Evolutionary conservation across 2,797 vertebrate species (phyloP).

Genomic region (Leptodactylus fallax): DNA sequence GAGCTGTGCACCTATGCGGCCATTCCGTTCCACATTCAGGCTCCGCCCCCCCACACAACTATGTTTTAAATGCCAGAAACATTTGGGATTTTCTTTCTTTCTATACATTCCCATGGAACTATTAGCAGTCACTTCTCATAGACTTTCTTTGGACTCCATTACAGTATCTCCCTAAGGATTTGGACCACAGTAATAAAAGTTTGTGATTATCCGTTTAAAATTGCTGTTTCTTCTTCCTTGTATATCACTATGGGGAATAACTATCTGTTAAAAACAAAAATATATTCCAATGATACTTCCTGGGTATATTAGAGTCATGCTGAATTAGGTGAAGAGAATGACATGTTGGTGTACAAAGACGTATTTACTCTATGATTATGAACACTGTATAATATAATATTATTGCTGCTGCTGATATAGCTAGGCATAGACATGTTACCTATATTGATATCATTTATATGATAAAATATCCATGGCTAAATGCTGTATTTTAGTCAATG

Average conservation of each 20-base stretch:
- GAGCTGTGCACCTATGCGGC: no score
- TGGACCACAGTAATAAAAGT: constrained; percentile 55
- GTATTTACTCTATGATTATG: not conserved
- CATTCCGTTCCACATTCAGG: no score
- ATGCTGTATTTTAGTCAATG: not conserved
- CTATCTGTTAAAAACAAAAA: constrained; percentile 27
- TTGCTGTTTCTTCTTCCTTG: constrained; percentile 38
- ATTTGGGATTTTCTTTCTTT: constrained; percentile 53
- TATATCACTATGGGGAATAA: not conserved
- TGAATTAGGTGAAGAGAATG: not conserved
- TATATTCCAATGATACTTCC: constrained; percentile 33
- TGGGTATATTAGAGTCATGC: not conserved
- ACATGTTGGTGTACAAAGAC: not conserved
- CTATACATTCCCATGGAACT: constrained; percentile 64
- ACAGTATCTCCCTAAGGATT: constrained; percentile 58
- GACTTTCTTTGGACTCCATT: constrained; percentile 48
- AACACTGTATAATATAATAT: not conserved
- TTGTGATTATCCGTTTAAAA: constrained; percentile 48
- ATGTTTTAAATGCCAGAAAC: constrained; percentile 67
- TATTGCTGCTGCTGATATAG: not conserved
- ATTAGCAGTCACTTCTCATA: constrained; percentile 65
- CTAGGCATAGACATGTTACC: not conserved
- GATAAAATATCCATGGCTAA: not conserved
- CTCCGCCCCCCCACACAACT: no score
- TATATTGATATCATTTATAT: not conserved